Percentiles rank a stretch among this genome's conserved stretches.
Evolutionary conservation across 2,113 vertebrate genomes (phyloP).

Genomic region (Nymphicus hollandicus): DNA sequence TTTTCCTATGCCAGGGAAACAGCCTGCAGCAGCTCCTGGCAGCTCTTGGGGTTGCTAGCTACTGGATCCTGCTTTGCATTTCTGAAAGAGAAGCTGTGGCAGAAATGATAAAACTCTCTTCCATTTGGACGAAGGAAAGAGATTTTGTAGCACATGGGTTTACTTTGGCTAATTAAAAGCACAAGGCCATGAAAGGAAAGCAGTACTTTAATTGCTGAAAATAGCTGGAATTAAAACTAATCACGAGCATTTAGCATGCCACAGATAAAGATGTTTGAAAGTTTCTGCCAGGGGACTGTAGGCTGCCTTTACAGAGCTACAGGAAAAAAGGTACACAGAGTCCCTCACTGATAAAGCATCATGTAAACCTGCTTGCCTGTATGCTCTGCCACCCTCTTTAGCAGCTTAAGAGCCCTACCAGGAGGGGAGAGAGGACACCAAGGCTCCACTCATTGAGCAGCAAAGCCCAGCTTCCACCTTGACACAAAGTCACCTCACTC

Average conservation of each 20-base stretch:
- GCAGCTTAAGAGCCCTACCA: neutral
- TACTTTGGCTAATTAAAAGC: slow-evolving; percentile 55
- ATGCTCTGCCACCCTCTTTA: neutral
- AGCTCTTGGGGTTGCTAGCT: neutral
- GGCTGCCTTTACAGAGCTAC: neutral
- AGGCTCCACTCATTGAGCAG: neutral
- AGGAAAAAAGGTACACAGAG: neutral
- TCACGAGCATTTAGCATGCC: neutral
- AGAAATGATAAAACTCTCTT: neutral
- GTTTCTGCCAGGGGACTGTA: neutral
- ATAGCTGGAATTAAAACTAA: slow-evolving; percentile 57
- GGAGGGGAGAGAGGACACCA: neutral
- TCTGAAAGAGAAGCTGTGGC: neutral
- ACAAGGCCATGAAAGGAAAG: slow-evolving; percentile 3
- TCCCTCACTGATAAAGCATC: neutral
- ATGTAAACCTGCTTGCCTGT: neutral
- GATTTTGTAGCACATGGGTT: slow-evolving; percentile 17
- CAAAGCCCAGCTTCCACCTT: neutral
- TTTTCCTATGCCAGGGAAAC: neutral
- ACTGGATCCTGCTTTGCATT: neutral
- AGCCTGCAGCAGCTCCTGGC: neutral
- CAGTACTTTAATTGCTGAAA: slow-evolving; percentile 20
- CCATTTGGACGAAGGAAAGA: slow-evolving; percentile 4
- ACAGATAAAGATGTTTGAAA: slow-evolving; percentile 32
- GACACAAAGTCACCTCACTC: neutral